Evolutionary conservation across 1,140 invertebrate genomes (phyloP).

Genomic region (Platyura marginata): DNA sequence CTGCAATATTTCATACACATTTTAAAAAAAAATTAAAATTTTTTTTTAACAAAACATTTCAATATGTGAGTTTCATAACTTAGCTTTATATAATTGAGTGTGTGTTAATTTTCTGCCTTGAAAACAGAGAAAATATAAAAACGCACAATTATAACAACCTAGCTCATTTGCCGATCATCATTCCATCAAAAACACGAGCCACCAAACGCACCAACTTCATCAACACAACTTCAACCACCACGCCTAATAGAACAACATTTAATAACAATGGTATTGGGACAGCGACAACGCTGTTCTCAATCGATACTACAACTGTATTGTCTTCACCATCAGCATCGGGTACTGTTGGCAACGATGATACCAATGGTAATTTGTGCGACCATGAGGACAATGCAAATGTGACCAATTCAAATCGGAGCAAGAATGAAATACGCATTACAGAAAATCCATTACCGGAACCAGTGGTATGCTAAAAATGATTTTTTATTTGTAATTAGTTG

Average conservation of each 20-base stretch:
- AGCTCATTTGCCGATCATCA: conserved; percentile 5
- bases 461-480: conserved; percentile 9
- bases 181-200: conserved; percentile 1
- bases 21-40: too few species aligned
- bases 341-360: background rate
- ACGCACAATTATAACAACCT: conserved; percentile 5
- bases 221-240: background rate
- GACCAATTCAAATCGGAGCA: background rate
- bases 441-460: conserved; percentile 25
- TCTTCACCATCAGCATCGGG: conserved; percentile 5
- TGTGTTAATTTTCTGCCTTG: conserved; percentile 1
- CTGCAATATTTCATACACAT: background rate
- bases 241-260: background rate
- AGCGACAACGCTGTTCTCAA: conserved; percentile 10
- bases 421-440: conserved; percentile 23
- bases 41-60: too few species aligned
- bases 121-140: conserved; percentile 4
- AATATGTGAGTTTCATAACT: too few species aligned
- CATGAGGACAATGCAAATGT: background rate
- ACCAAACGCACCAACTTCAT: conserved; percentile 1
- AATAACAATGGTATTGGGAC: background rate
- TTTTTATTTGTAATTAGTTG: too few species aligned
- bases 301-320: conserved; percentile 9
- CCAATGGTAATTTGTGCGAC: background rate
- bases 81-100: conserved; percentile 2